Evolutionary conservation across 2,113 vertebrate species (phyloP), one percentile per base, ranked within the genome.

Genomic region (Hippocampus guttulatus): DNA sequence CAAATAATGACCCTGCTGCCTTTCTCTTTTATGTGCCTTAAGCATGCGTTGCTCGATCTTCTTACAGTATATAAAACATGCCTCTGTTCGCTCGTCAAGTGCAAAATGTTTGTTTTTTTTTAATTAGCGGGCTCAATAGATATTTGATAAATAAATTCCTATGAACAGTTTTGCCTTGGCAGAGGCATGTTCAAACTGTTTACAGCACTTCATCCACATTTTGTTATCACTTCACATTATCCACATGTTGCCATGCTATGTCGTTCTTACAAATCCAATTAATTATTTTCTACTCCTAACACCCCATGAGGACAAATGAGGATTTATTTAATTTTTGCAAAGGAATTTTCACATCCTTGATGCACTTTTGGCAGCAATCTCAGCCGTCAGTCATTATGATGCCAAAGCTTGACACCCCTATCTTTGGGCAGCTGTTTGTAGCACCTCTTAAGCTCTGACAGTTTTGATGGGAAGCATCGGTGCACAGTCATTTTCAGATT

Each of bases 1-100:
- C 49, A 65, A 65, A 65, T 65, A 65, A 65, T 15, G 23, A 8
- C 64, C 64, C 7, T 47, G 14, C 63, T 45, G 18, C 62, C 21
- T 65, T 43, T 15, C 40, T 45, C 16, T 11, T 41, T 65, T 8
- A 41, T 47, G 40, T 43, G n/a, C n/a, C 41, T 47, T 15, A 23
- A 65, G 41, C 23, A 25, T 27, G 41, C 12, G 14, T 27, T 49
- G 64, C 64, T 47, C 27, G 18, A 27, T 25, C 25, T 61, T 33
- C 14, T 58, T 15, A 15, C 33, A 38, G 14, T 45, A 18, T 18
- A 61, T 33, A 33, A 3, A 10, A 27, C 3, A 33, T 61, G 27
- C 27, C 58, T 61, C 16, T 30, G 27, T 18, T 33, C 20, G 27
- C 21, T 64, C 33, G 38, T 12, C 27, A 33, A 61, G 58, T 61